phyloP scores from a whole-genome alignment of 2,113 vertebrate genomes.

The Hucho hucho region DNA sequence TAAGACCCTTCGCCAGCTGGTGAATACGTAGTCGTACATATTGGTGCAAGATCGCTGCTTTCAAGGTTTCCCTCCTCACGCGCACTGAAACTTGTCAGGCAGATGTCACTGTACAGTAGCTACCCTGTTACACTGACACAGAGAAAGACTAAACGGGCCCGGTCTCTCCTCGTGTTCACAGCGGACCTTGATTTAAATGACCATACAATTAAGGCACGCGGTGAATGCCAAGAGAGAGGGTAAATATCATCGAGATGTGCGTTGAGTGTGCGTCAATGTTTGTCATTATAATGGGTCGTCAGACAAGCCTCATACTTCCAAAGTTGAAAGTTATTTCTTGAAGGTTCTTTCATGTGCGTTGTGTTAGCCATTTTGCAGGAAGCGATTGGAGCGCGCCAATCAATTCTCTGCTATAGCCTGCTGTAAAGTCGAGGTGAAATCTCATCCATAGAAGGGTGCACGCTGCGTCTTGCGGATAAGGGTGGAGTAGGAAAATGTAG shows the following conservation, averaged over 20 bases:
- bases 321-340: slow-evolving; percentile 5
- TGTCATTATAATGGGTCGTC: not conserved
- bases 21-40: slow-evolving; percentile 29
- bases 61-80: slow-evolving; percentile 15
- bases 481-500: too few relatives aligned
- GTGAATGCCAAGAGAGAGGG: slow-evolving; percentile 87
- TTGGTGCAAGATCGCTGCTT: slow-evolving; percentile 45
- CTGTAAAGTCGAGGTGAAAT: not conserved
- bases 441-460: not conserved
- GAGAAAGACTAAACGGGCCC: slow-evolving; percentile 63
- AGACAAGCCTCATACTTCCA: slow-evolving; percentile 1
- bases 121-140: slow-evolving; percentile 11
- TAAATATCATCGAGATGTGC: slow-evolving; percentile 56
- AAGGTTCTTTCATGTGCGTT: not conserved
- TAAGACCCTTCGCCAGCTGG: slow-evolving; percentile 54
- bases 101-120: not conserved
- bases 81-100: slow-evolving; percentile 8
- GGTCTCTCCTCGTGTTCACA: slow-evolving; percentile 92
- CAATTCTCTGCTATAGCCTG: not conserved
- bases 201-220: slow-evolving; percentile 89
- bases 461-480: too few relatives aligned
- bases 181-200: slow-evolving; percentile 98
- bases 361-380: not conserved
- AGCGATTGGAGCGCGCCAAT: not conserved
- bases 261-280: not conserved